Evolutionary conservation across 1,140 invertebrate genomes (phyloP).

Genomic region (Hesperophylax magnus): DNA sequence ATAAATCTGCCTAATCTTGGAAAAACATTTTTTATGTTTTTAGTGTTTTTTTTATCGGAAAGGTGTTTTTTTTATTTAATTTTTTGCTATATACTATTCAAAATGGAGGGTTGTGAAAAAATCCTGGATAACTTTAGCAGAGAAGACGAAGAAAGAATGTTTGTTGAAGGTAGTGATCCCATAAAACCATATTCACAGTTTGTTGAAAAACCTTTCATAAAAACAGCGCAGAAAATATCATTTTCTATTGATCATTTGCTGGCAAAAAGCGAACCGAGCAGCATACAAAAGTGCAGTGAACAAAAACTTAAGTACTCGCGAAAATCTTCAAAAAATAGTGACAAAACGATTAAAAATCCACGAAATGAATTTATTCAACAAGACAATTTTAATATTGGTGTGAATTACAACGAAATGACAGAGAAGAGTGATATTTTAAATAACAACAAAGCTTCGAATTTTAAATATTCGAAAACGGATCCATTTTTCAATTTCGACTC

Average conservation of each 20-base stretch:
- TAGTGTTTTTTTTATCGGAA: too few species aligned
- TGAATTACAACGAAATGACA: neutral
- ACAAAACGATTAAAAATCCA: neutral
- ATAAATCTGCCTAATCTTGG: too few species aligned
- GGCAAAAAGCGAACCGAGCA: slow-evolving; percentile 1
- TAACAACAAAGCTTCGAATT: slow-evolving; percentile 21
- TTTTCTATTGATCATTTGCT: slow-evolving; percentile 48
- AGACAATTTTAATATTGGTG: neutral
- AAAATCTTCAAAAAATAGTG: neutral
- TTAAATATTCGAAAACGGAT: neutral
- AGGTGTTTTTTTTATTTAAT: neutral
- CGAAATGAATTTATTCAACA: neutral
- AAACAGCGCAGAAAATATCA: slow-evolving; percentile 35
- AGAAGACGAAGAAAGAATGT: neutral
- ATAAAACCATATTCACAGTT: too few species aligned
- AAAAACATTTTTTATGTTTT: too few species aligned
- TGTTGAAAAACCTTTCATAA: neutral
- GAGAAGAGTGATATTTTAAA: slow-evolving; percentile 4
- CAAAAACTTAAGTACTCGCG: neutral
- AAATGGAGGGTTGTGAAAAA: slow-evolving; percentile 31
- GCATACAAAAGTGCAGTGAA: neutral
- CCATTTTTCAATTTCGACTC: neutral
- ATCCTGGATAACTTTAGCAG: neutral
- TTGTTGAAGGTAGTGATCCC: too few species aligned
- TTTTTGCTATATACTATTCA: neutral